phyloP scores from a whole-genome alignment of 2,888 invertebrate genomes.

The Hanleya hanleyi region DNA sequence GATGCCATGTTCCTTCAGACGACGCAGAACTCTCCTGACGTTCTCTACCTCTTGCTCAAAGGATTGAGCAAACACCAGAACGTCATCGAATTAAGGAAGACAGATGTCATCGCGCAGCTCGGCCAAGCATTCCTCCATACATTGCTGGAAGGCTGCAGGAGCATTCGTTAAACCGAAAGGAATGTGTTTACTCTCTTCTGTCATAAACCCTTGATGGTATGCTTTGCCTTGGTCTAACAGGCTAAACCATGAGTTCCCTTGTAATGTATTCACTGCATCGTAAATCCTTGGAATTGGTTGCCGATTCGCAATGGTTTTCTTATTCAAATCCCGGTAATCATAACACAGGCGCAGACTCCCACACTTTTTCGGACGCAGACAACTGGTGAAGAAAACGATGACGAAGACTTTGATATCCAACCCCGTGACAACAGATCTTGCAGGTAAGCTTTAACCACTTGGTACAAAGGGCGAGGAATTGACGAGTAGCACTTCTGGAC shows the following conservation, averaged over 20 bases:
- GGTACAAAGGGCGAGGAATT: not conserved
- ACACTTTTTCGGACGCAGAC: not conserved
- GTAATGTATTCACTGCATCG: not conserved
- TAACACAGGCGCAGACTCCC: not conserved
- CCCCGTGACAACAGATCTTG: not conserved
- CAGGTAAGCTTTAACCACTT: conserved; percentile 8
- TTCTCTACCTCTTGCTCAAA: not conserved
- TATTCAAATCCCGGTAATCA: conserved; percentile 7
- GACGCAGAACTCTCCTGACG: not conserved
- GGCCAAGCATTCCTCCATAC: not conserved
- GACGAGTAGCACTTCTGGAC: not conserved
- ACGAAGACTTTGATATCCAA: not conserved
- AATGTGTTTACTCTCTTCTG: not conserved
- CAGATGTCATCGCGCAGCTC: not conserved
- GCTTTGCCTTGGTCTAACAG: conserved; percentile 5
- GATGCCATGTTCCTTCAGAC: not conserved
- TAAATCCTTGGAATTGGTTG: conserved; percentile 1
- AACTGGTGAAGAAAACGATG: not conserved
- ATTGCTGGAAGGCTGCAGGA: not conserved
- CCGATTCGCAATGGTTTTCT: not conserved
- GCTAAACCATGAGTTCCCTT: not conserved
- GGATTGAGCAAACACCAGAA: not conserved
- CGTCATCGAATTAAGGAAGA: conserved; percentile 1
- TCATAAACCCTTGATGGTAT: not conserved
- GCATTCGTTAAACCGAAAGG: not conserved